Evolutionary conservation across 2,888 invertebrate species (phyloP), one percentile per base, ranked within the genome.

Genomic region (Parascotia fuliginaria): DNA sequence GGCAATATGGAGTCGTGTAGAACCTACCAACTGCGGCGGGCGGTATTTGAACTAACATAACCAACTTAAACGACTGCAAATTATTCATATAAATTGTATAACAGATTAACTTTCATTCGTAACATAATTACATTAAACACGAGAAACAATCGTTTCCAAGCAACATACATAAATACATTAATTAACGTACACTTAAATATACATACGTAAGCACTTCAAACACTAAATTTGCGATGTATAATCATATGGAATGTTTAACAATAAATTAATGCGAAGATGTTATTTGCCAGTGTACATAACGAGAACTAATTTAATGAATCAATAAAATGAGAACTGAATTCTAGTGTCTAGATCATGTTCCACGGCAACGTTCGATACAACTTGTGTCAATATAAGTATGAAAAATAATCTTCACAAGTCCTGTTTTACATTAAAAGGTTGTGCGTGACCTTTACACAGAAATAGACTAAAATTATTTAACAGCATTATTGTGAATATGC

Each of bases 221-320:
- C 11, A 67, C 60, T 67, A 72, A 42, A 59, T 36, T 12, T 55
- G 58, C 34, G 42, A 38, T 46, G 51, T 48, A 43, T 60, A 64
- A 70, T 48, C 60, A 65, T 48, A 69, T 84, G 84, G 85, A 84
- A 85, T 85, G 85, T 85, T 64, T 73, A 67, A 68, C 53, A 65
- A 63, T 59, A 65, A 58, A 70, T 54, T 46, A 62, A 61, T 48
- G 52, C 46, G 60, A 60, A 37, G 41, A 55, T 42, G 33, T 66
- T 63, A 74, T 67, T 71, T 72, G 69, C 55, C 78, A 78, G 79
- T 76, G 75, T 75, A 72, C 22, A 36, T 42, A 31, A 29, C 40
- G 13, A 32, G 0, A 33, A 22, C 37, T 6, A 43, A 19, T 2
- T 31, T 40, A 27, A 7, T 44, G 14, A 41, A 38, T 24, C 7